Evolutionary conservation across 1,140 invertebrate species (phyloP).

Genomic region (Bombus difficillimus): DNA sequence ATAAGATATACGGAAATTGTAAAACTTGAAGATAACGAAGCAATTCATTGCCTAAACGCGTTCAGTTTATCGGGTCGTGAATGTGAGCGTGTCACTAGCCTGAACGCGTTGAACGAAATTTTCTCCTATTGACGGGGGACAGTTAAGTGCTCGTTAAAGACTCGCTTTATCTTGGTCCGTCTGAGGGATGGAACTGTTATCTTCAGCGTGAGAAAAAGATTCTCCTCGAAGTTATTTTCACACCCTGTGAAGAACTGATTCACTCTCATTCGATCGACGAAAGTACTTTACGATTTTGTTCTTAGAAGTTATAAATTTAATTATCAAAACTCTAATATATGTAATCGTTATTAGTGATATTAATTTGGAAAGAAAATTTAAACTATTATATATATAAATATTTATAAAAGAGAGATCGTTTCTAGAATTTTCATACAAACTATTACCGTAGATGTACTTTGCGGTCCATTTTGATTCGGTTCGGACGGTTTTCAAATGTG

Average conservation of each 20-base stretch:
- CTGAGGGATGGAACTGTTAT: slow-evolving; percentile 62
- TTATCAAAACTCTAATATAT: background rate
- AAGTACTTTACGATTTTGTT: background rate
- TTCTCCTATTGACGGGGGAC: slow-evolving; percentile 57
- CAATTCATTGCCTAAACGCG: slow-evolving; percentile 19
- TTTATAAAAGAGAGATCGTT: background rate
- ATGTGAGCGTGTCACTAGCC: background rate
- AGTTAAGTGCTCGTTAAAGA: slow-evolving; percentile 69
- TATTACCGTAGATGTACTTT: slow-evolving; percentile 3
- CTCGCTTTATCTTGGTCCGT: slow-evolving; percentile 62
- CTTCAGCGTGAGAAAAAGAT: slow-evolving; percentile 50
- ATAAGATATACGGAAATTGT: background rate
- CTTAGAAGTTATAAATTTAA: background rate
- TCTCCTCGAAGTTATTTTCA: slow-evolving; percentile 19
- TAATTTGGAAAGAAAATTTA: background rate
- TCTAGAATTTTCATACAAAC: background rate
- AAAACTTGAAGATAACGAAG: slow-evolving; percentile 1
- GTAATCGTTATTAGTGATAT: background rate
- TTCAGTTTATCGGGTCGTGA: slow-evolving; percentile 21
- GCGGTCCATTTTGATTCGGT: background rate
- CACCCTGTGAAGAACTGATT: slow-evolving; percentile 36
- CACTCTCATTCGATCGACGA: slow-evolving; percentile 16
- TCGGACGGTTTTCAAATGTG: slow-evolving; percentile 35
- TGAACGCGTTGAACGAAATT: slow-evolving; percentile 33
- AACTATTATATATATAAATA: too few relatives aligned